These are phyloP conservation scores for Thyatira batis DNA, from an alignment of 2,888 invertebrate genomes.

Conservation along the genomic window DNA sequence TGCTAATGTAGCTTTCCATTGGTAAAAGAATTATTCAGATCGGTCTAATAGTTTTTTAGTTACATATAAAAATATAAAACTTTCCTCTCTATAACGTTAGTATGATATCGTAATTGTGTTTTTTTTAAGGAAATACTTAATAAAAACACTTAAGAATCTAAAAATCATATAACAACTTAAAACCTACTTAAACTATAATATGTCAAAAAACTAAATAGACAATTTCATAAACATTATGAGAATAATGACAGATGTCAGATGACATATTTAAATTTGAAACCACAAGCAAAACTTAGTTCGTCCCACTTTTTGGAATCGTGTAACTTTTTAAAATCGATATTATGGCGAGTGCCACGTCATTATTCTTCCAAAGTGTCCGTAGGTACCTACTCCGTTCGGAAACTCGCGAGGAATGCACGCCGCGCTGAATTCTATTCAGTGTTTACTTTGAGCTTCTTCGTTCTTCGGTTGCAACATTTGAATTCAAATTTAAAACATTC, in stretches of 20 bases:
- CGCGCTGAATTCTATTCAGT: slow-evolving; percentile 37
- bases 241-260: not conserved
- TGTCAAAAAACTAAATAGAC: too few relatives aligned
- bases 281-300: not conserved
- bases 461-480: slow-evolving; percentile 5
- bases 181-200: too few relatives aligned
- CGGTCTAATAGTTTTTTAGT: too few relatives aligned
- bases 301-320: slow-evolving; percentile 10
- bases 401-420: slow-evolving; percentile 42
- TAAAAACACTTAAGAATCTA: too few relatives aligned
- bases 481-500: not conserved
- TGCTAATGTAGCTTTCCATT: too few relatives aligned
- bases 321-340: slow-evolving; percentile 35
- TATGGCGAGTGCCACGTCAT: slow-evolving; percentile 37
- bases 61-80: too few relatives aligned
- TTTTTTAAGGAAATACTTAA: too few relatives aligned
- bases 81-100: too few relatives aligned
- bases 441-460: slow-evolving; percentile 36
- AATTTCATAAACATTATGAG: too few relatives aligned
- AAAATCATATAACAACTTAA: too few relatives aligned
- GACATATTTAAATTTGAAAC: slow-evolving; percentile 4
- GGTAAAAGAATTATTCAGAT: too few relatives aligned
- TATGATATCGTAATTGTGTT: too few relatives aligned
- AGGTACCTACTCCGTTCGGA: slow-evolving; percentile 33
- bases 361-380: slow-evolving; percentile 43